Base-by-base conservation (phyloP, 2,113 vertebrate species). In the Rhabdomys dilectus region DNA sequence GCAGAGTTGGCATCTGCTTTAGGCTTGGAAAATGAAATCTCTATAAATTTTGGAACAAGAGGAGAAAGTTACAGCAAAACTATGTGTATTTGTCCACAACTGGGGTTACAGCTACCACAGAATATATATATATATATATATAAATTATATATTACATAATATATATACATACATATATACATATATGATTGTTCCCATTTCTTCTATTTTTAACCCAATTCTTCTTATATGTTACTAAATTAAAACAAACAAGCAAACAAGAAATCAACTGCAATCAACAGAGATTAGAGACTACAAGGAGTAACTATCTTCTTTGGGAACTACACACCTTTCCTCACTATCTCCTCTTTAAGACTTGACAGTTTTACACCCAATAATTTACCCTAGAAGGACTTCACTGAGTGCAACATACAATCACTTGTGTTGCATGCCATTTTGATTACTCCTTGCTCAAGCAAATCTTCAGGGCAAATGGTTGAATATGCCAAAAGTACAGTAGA, bases 341-440 rank as follows among this genome's bases (percentile, higher is more conserved):
- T 64, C 13, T 42, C 39, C 29, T 2, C 26, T 34, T 45, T 4
- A 88, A 85, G 36, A 34, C 42, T 4, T 4, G 1, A 53, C 0
- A 45, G 56, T 1, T 1, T 22, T 13, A 10, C 11, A 24, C 1
- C 4, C 22, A 16, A 0, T 6, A 3, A 56, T 7, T 62, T 19
- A 53, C 31, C 1, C 15, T 2, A 1, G 19, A 24, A 53, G 73
- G 16, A 22, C 24, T 31, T 58, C 10, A 29, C 11, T 19, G 26
- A 58, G 2, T 13, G 34, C 0, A 17, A 4, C 73, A 58, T 3
- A 5, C 13, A 66, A 34, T 34, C 31, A 68, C 31, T 6, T 13
- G 1, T 19, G 16, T 2, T 13, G 56, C n/a, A 9, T 1, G 7
- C 2, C 4, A 56, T 48, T 42, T 72, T 68, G 2, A 2, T 2